Evolutionary conservation across 2,888 invertebrate species (phyloP).

Genomic region (Xestia sexstrigata): DNA sequence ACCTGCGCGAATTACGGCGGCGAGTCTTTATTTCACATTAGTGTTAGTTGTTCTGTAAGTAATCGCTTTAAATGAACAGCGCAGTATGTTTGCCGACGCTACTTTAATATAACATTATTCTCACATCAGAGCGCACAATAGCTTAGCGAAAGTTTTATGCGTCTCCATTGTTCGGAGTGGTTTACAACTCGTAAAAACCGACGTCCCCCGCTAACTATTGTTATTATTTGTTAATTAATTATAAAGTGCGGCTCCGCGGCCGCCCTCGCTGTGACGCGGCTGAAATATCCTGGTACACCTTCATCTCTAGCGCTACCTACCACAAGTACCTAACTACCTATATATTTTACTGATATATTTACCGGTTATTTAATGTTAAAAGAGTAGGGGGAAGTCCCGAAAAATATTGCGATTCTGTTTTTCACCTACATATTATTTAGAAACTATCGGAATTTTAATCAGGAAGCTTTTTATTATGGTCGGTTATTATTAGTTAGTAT

Average conservation of each 20-base stretch:
- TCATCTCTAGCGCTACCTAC: neutral
- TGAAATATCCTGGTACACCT: slow-evolving; percentile 27
- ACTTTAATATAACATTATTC: slow-evolving; percentile 66
- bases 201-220: slow-evolving; percentile 70
- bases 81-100: slow-evolving; percentile 62
- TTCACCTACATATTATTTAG: neutral
- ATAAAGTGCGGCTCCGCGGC: slow-evolving; percentile 62
- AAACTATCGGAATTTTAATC: neutral
- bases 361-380: slow-evolving; percentile 1
- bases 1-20: neutral
- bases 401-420: slow-evolving; percentile 8
- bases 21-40: slow-evolving; percentile 34
- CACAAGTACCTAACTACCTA: neutral
- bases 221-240: slow-evolving; percentile 77
- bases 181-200: slow-evolving; percentile 70
- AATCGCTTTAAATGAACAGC: slow-evolving; percentile 32
- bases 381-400: neutral
- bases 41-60: slow-evolving; percentile 34
- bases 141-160: slow-evolving; percentile 63
- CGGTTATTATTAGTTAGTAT: neutral
- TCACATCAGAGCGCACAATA: slow-evolving; percentile 65
- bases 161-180: slow-evolving; percentile 68
- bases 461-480: slow-evolving; percentile 23
- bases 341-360: neutral
- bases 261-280: slow-evolving; percentile 63